Conservation (phyloP, 2,113 vertebrate genomes). For the Phylloscopus trochilus region DNA sequence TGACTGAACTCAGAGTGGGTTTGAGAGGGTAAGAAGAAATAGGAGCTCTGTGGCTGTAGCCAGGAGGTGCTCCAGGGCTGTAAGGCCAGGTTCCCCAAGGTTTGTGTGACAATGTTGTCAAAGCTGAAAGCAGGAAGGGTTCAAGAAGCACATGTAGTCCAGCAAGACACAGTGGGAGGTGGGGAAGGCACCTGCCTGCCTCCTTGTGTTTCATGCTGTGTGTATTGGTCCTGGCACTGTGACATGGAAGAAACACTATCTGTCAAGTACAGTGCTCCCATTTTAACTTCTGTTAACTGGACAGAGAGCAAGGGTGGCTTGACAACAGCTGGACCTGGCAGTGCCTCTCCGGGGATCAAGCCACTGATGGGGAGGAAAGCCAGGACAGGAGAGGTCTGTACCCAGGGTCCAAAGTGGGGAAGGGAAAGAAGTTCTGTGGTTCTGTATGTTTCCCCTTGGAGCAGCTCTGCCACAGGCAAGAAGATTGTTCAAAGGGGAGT, state of each 20-base stretch:
- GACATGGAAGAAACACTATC: accelerated
- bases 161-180: background rate
- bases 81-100: background rate
- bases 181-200: background rate
- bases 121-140: background rate
- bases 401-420: background rate
- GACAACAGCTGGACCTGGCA: background rate
- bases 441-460: background rate
- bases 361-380: background rate
- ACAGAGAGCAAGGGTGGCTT: background rate
- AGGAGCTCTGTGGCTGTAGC: background rate
- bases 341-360: background rate
- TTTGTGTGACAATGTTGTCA: background rate
- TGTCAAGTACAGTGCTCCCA: background rate
- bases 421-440: background rate
- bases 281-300: background rate
- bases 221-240: background rate
- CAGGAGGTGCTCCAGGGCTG: background rate
- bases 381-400: background rate
- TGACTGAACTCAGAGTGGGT: background rate
- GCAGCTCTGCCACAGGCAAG: background rate
- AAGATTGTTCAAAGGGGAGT: background rate
- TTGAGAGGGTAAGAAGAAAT: background rate
- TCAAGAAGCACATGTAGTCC: background rate
- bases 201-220: background rate